phyloP scores from a whole-genome alignment of 2,888 invertebrate species.

The Hydroisotoma schaefferi region DNA sequence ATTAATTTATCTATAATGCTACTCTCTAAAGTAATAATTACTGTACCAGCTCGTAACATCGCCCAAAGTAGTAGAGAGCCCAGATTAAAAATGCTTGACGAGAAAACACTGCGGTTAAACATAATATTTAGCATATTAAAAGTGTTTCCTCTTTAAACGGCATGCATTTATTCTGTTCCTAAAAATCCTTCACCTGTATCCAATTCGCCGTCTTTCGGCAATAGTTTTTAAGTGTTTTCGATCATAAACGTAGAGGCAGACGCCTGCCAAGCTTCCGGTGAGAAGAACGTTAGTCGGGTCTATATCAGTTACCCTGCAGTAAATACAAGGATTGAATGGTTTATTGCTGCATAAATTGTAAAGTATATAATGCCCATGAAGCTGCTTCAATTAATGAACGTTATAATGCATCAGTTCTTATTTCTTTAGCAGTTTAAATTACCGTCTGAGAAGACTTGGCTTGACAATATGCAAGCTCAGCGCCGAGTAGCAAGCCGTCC shows the following conservation, averaged over 20 bases:
- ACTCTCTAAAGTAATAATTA: not conserved
- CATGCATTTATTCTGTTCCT: not conserved
- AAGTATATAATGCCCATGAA: not conserved
- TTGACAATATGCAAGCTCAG: conserved; percentile 40
- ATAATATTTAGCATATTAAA: not conserved
- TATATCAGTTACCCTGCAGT: conserved; percentile 14
- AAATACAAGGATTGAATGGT: not conserved
- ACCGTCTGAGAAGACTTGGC: conserved; percentile 39
- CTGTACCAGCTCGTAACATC: conserved; percentile 38
- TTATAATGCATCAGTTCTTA: not conserved
- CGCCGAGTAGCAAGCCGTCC: conserved; percentile 29
- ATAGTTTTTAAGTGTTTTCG: conserved; percentile 36
- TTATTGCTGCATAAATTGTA: not conserved
- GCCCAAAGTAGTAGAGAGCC: conserved; percentile 46
- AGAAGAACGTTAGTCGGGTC: conserved; percentile 42
- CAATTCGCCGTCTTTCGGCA: conserved; percentile 27
- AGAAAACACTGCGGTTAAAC: conserved; percentile 30
- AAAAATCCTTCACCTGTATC: conserved; percentile 32
- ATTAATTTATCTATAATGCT: not conserved
- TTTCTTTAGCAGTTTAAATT: not conserved
- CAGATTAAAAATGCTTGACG: conserved; percentile 41
- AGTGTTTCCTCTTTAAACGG: no score
- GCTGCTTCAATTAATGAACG: not conserved
- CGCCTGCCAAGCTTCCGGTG: conserved; percentile 35
- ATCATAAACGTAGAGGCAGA: conserved; percentile 34